Evolutionary conservation across 2,797 vertebrate genomes (phyloP).

Genomic region (Crocidura indochinensis): DNA sequence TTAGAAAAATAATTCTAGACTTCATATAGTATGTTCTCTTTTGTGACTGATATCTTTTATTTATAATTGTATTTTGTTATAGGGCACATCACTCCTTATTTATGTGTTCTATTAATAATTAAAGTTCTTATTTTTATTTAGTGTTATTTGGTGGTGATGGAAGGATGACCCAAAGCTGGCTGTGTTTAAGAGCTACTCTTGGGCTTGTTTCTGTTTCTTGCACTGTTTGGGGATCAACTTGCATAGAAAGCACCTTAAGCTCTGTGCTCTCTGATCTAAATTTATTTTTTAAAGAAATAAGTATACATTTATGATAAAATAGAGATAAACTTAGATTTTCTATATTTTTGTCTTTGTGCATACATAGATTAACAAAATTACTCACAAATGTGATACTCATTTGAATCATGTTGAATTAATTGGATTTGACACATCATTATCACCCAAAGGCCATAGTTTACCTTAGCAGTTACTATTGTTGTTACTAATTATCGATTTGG

Average conservation of each 20-base stretch:
- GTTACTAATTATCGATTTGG: not conserved
- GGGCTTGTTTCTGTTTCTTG: no score
- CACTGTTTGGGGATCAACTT: no score
- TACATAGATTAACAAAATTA: not conserved
- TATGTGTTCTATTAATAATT: no score
- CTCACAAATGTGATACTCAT: not conserved
- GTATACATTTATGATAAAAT: not conserved
- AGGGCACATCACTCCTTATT: not conserved
- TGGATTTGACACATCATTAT: no score
- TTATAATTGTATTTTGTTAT: not conserved
- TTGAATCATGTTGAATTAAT: not conserved
- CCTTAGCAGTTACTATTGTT: not conserved
- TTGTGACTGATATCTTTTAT: constrained; percentile 15
- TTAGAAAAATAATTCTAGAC: not conserved
- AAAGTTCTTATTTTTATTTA: no score
- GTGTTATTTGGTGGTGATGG: no score
- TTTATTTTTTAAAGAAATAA: not conserved
- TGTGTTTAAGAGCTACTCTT: no score
- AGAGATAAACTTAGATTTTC: not conserved
- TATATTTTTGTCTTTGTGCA: not conserved
- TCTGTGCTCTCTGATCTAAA: no score
- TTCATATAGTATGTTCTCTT: not conserved
- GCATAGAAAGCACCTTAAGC: no score
- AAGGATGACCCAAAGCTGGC: no score
- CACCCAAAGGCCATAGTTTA: not conserved